Evolutionary conservation across 2,888 invertebrate species (phyloP).

Genomic region (Lasioglossum marginatum): DNA sequence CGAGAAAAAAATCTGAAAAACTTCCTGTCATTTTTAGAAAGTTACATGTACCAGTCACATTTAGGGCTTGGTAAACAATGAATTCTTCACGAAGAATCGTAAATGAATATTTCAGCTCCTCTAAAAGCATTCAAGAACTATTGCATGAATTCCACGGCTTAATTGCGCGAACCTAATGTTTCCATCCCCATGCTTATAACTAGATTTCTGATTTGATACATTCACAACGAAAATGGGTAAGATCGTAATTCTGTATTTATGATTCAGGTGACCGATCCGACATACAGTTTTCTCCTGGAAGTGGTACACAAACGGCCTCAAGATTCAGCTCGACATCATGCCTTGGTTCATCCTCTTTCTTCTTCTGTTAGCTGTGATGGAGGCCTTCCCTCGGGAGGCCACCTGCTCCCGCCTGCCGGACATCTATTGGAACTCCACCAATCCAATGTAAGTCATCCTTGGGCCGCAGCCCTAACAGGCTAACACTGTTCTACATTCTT

Average conservation of each 20-base stretch:
- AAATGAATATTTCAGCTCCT: not conserved
- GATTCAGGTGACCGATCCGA: constrained; percentile 75
- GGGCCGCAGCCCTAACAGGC: not conserved
- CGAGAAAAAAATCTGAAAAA: not conserved
- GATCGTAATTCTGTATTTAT: constrained; percentile 12
- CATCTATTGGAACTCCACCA: constrained; percentile 87
- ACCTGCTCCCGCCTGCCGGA: constrained; percentile 85
- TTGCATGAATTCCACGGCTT: not conserved
- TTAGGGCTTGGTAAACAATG: not conserved
- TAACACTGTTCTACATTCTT: not conserved
- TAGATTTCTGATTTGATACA: not conserved
- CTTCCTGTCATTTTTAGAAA: not conserved
- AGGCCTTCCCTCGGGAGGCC: constrained; percentile 85
- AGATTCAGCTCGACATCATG: constrained; percentile 84
- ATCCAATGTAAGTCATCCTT: constrained; percentile 85
- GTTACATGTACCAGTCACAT: not conserved
- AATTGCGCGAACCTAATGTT: not conserved
- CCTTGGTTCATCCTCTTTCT: constrained; percentile 86
- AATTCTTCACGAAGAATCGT: not conserved
- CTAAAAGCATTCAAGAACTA: not conserved
- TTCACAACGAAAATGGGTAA: not conserved
- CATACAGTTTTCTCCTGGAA: constrained; percentile 72
- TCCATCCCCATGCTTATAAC: not conserved
- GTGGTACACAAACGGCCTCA: constrained; percentile 82
- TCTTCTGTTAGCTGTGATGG: constrained; percentile 85